A percentile compares a stretch with the other conserved stretches of the same genome.
These are phyloP conservation scores for Crocallis elinguaria DNA, from an alignment of 2,888 invertebrate species.

Conservation along the genomic window DNA sequence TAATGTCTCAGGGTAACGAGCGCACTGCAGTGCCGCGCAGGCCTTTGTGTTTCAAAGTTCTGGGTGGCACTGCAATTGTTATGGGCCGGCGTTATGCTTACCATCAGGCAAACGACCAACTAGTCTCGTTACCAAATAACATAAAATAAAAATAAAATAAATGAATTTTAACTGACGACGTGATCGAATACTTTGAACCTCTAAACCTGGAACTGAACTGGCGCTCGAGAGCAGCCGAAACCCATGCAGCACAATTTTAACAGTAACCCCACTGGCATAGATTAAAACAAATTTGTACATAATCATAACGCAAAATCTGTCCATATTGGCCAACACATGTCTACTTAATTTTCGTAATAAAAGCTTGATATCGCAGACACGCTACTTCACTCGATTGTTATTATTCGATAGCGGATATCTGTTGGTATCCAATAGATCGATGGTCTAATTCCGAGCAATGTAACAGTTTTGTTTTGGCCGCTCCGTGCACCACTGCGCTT, in stretches of 20 bases:
- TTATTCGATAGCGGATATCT: constrained; percentile 46
- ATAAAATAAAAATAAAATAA: no score
- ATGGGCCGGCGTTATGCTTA: no score
- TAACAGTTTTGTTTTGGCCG: constrained; percentile 27
- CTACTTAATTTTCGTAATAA: constrained; percentile 31
- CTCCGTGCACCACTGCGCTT: neutral
- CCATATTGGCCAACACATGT: constrained; percentile 28
- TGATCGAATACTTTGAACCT: no score
- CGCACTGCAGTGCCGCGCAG: no score
- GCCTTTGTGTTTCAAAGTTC: no score
- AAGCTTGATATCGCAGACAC: constrained; percentile 23
- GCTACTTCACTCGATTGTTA: constrained; percentile 34
- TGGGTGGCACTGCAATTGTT: no score
- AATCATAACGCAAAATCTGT: constrained; percentile 23
- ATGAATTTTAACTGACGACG: no score
- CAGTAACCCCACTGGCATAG: constrained; percentile 15
- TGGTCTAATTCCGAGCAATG: constrained; percentile 47
- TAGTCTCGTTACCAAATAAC: no score
- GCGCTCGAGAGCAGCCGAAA: no score
- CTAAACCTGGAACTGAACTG: no score
- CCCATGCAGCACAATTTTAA: neutral
- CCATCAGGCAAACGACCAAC: no score
- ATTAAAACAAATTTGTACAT: neutral
- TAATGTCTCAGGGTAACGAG: no score
- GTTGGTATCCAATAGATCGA: constrained; percentile 52